Percentiles rank a stretch among this genome's conserved stretches.
These are phyloP conservation scores for Muricea muricata DNA, from an alignment of 92 coral and sea anemone genomes.

Conservation along the genomic window DNA sequence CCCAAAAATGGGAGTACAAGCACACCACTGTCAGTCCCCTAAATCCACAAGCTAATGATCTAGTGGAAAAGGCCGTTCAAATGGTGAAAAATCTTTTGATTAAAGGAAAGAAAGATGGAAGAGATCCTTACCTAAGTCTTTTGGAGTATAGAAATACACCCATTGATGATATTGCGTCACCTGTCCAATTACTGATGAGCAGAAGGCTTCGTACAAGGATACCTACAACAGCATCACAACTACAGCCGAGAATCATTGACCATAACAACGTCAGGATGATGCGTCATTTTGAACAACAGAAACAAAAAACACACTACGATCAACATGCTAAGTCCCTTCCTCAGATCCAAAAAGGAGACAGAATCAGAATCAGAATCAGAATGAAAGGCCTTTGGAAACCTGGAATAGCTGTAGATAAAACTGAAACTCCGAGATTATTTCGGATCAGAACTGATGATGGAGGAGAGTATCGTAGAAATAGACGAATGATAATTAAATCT, in stretches of 20 bases:
- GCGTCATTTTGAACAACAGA: not conserved
- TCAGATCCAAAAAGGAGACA: not conserved
- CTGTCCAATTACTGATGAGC: slow-evolving; percentile 59
- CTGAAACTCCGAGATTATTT: slow-evolving; percentile 42
- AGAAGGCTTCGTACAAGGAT: slow-evolving; percentile 46
- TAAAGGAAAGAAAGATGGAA: slow-evolving; percentile 54
- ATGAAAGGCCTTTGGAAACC: slow-evolving; percentile 21
- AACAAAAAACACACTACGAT: not conserved
- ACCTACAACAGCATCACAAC: not conserved
- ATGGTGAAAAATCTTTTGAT: slow-evolving; percentile 22
- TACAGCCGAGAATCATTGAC: not conserved
- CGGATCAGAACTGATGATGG: slow-evolving; percentile 39
- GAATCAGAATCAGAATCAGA: slow-evolving; percentile 10
- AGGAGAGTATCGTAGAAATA: slow-evolving; percentile 26
- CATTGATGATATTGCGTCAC: slow-evolving; percentile 48
- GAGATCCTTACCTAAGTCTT: slow-evolving; percentile 56
- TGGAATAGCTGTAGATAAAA: slow-evolving; percentile 13
- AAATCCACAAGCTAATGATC: slow-evolving; percentile 46
- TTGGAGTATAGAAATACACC: slow-evolving; percentile 60
- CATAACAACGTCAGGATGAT: not conserved
- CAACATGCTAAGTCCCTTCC: not conserved
- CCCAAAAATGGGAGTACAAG: slow-evolving; percentile 15
- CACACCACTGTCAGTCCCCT: slow-evolving; percentile 36
- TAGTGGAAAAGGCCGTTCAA: slow-evolving; percentile 29
- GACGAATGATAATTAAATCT: slow-evolving; percentile 26